A percentile compares a stretch with the other conserved stretches of the same genome.
Evolutionary conservation across 1,140 invertebrate species (phyloP).

Genomic region (Matsumurasca onukii): DNA sequence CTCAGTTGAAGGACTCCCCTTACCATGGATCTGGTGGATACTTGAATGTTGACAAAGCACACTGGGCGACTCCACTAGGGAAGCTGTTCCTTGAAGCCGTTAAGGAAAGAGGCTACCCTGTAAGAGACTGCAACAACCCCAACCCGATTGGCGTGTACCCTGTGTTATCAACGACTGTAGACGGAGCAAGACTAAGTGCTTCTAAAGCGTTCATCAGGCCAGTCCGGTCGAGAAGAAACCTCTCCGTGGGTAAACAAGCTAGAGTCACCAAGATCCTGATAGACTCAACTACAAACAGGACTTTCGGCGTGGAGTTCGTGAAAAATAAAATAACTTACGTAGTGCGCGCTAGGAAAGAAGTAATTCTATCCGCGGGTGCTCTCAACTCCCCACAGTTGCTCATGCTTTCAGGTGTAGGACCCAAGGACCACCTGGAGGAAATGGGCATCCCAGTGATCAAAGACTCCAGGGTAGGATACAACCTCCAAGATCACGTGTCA

Average conservation of each 20-base stretch:
- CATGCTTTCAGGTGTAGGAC: slow-evolving; percentile 75
- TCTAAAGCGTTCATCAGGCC: slow-evolving; percentile 61
- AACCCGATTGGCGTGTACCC: slow-evolving; percentile 64
- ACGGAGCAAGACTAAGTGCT: slow-evolving; percentile 63
- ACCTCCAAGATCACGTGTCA: slow-evolving; percentile 66
- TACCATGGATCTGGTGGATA: slow-evolving; percentile 64
- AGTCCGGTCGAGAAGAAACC: slow-evolving; percentile 59
- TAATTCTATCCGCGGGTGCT: slow-evolving; percentile 65
- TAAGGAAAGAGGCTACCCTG: slow-evolving; percentile 54
- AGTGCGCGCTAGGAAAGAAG: slow-evolving; percentile 60
- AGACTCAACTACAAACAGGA: slow-evolving; percentile 56
- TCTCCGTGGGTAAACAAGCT: slow-evolving; percentile 67
- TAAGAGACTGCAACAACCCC: slow-evolving; percentile 60
- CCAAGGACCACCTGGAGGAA: slow-evolving; percentile 63
- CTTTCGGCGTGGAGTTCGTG: slow-evolving; percentile 65
- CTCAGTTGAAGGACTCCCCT: slow-evolving; percentile 48
- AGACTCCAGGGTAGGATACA: slow-evolving; percentile 48
- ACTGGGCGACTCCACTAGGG: slow-evolving; percentile 59
- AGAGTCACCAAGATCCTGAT: slow-evolving; percentile 67
- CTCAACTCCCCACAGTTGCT: slow-evolving; percentile 69
- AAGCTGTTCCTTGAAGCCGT: slow-evolving; percentile 56
- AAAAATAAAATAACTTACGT: slow-evolving; percentile 51
- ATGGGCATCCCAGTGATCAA: slow-evolving; percentile 65
- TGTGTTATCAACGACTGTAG: slow-evolving; percentile 59
- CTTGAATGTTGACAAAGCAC: slow-evolving; percentile 64